Evolutionary conservation across 2,113 vertebrate genomes (phyloP), one percentile per base, ranked within the genome.

Genomic region (Synchiropus splendidus): DNA sequence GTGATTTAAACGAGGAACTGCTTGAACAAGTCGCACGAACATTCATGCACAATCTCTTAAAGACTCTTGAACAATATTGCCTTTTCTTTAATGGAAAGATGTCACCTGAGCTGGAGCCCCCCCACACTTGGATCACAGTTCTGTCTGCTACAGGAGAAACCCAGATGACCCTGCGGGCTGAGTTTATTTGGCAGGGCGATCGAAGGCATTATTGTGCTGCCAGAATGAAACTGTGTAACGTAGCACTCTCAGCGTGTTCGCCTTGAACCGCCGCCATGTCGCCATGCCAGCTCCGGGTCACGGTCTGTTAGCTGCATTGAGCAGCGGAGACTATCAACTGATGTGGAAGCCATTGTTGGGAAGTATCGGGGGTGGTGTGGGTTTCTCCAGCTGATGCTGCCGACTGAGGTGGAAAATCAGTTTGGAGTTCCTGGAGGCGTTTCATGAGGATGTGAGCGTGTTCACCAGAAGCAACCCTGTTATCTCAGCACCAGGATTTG

Each of bases 401-500:
- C 64, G 77, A 75, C 46, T 61, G 71, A 77, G 53, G 67, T 67
- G 72, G 65, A 68, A 68, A 73, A 59, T 71, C 63, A 51, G 51
- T 18, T 12, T 6, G 45, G 35, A 14, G 54, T 41, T 45, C 45
- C 42, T 42, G 13, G 30, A 46, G 59, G 51, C 51, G 68, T 53
- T 63, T 53, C 27, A n/a, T 14, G 61, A 56, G 43, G 54, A 52
- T n/a, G n/a, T n/a, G n/a, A n/a, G n/a, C n/a, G n/a, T n/a, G n/a
- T n/a, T n/a, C n/a, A n/a, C n/a, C n/a, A n/a, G n/a, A n/a, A n/a
- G n/a, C n/a, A n/a, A n/a, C n/a, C n/a, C n/a, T n/a, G n/a, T n/a
- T n/a, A n/a, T n/a, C n/a, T n/a, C n/a, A n/a, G n/a, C n/a, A n/a
- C n/a, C n/a, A n/a, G n/a, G n/a, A n/a, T n/a, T n/a, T n/a, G n/a